These are phyloP conservation scores for Zaprionus davidi DNA, from an alignment of 1,140 invertebrate species.

Conservation along the genomic window DNA sequence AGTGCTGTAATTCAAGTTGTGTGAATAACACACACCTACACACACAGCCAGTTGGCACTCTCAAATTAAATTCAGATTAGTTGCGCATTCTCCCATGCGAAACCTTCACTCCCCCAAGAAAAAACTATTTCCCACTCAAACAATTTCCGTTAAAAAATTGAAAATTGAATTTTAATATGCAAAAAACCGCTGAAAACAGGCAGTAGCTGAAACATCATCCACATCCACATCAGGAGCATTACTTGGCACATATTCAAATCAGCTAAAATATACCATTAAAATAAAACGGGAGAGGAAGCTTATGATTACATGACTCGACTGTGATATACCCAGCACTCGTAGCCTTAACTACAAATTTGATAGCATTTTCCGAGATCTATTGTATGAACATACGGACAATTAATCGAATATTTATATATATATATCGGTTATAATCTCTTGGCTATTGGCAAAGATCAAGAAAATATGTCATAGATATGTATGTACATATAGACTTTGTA, in stretches of 20 bases:
- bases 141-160: slow-evolving; percentile 63
- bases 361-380: not conserved
- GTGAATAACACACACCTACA: not conserved
- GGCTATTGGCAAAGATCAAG: no score
- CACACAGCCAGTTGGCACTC: not conserved
- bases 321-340: not conserved
- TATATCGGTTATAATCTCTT: no score
- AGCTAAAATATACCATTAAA: slow-evolving; percentile 64
- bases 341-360: not conserved
- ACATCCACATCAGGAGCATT: slow-evolving; percentile 59
- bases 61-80: slow-evolving; percentile 2
- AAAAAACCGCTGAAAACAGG: slow-evolving; percentile 16
- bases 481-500: no score
- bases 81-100: not conserved
- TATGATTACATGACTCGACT: not conserved
- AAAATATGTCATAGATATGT: no score
- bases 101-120: slow-evolving; percentile 15
- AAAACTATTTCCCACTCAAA: slow-evolving; percentile 11
- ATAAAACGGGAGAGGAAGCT: slow-evolving; percentile 48
- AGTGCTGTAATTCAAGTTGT: not conserved
- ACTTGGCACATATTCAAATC: slow-evolving; percentile 80
- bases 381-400: not conserved
- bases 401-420: no score
- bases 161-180: slow-evolving; percentile 76
- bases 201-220: slow-evolving; percentile 29